Percentiles rank a stretch among this genome's conserved stretches.
These are phyloP conservation scores for Lasioglossum oenotherae DNA, from an alignment of 2,888 invertebrate species.

Conservation along the genomic window DNA sequence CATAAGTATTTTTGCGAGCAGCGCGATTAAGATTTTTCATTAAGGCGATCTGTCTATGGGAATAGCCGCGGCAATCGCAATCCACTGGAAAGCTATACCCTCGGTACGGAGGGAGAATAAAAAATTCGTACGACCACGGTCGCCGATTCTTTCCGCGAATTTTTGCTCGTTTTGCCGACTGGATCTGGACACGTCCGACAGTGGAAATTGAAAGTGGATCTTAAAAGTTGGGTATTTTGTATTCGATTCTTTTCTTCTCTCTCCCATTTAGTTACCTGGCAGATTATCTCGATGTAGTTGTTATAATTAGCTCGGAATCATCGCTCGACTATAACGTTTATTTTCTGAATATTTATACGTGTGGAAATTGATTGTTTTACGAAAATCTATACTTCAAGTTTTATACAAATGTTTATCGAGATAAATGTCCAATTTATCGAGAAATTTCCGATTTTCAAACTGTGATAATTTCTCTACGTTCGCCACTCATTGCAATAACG, in stretches of 20 bases:
- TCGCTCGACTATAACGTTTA: no score
- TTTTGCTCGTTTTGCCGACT: not conserved
- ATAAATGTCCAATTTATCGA: no score
- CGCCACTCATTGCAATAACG: no score
- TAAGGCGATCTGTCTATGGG: slow-evolving; percentile 13
- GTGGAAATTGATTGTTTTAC: not conserved
- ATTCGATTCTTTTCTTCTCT: no score
- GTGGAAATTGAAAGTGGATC: not conserved
- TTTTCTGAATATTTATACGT: no score
- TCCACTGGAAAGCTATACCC: not conserved
- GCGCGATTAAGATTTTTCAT: slow-evolving; percentile 41
- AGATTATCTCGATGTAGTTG: no score
- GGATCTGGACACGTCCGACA: not conserved
- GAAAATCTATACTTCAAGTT: not conserved
- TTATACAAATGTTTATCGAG: not conserved
- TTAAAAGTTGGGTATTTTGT: no score
- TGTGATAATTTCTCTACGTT: no score
- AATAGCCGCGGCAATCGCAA: not conserved
- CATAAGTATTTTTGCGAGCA: slow-evolving; percentile 8
- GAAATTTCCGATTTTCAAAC: not conserved
- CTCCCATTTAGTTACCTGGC: no score
- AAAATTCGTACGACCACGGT: not conserved
- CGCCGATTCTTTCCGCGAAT: not conserved
- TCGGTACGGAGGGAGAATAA: not conserved
- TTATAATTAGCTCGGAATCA: no score